Conservation (phyloP, 2,797 vertebrate species). For the Anas georgica region DNA sequence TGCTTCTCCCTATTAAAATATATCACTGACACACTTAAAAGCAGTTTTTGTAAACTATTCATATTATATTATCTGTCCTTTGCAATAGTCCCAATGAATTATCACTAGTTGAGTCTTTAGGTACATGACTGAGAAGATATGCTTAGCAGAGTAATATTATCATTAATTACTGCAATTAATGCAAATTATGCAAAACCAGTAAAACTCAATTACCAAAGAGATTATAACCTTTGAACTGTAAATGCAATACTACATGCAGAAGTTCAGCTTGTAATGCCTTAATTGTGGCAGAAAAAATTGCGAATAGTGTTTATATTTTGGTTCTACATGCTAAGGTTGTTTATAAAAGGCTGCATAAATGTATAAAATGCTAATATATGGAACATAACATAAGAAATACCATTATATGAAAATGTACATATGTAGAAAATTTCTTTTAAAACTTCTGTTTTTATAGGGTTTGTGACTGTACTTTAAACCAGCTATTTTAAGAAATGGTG, state of each 20-base stretch:
- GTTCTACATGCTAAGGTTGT: not conserved
- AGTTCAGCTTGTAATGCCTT: not conserved
- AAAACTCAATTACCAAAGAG: slow-evolving; percentile 45
- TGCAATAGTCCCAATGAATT: not conserved
- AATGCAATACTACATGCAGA: slow-evolving; percentile 24
- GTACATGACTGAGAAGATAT: not conserved
- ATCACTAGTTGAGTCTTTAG: slow-evolving; percentile 1
- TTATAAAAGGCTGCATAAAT: not conserved
- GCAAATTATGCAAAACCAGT: slow-evolving; percentile 36
- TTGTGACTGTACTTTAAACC: not conserved
- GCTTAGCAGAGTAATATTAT: slow-evolving; percentile 9
- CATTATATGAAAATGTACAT: not conserved
- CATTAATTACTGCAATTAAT: slow-evolving; percentile 57
- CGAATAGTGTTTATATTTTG: not conserved
- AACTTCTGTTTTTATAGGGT: not conserved
- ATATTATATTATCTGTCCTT: not conserved
- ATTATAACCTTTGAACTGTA: slow-evolving; percentile 61
- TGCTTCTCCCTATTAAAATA: slow-evolving; percentile 19
- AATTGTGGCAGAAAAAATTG: not conserved
- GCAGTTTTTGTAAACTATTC: not conserved
- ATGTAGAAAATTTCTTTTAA: not conserved
- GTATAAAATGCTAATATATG: not conserved
- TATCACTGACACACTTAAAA: slow-evolving; percentile 1
- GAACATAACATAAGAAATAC: not conserved
- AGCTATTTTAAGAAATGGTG: not conserved